Percentiles rank a stretch among this genome's conserved stretches.
phyloP scores from a whole-genome alignment of 1,140 invertebrate species.

The Archegozetes longisetosus region DNA sequence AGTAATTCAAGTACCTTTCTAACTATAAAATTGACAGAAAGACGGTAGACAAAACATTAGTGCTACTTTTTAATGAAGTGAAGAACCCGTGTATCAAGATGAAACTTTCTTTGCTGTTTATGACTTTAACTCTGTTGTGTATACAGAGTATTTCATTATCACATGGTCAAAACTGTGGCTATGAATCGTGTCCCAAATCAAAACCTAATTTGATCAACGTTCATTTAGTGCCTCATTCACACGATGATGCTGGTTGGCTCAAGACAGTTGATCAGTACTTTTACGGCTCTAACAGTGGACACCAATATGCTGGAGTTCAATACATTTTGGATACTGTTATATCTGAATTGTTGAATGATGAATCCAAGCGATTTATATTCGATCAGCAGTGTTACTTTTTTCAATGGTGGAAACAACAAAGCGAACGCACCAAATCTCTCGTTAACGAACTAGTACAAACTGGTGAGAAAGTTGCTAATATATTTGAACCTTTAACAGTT shows the following conservation, averaged over 20 bases:
- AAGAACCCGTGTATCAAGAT: too few species aligned
- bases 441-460: slow-evolving; percentile 28
- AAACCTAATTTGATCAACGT: slow-evolving; percentile 51
- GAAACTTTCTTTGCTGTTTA: too few species aligned
- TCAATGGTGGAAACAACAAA: slow-evolving; percentile 73
- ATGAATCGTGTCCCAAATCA: slow-evolving; percentile 40
- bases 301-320: slow-evolving; percentile 46
- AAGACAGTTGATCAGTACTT: slow-evolving; percentile 35
- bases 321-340: slow-evolving; percentile 83
- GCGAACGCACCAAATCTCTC: slow-evolving; percentile 35
- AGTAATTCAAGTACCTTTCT: too few species aligned
- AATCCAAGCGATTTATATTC: slow-evolving; percentile 42
- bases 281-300: slow-evolving; percentile 8
- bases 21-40: too few species aligned
- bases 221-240: slow-evolving; percentile 47
- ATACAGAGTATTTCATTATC: too few species aligned
- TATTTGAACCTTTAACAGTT: too few species aligned
- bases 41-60: too few species aligned
- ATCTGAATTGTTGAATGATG: slow-evolving; percentile 52
- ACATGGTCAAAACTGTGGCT: too few species aligned
- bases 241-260: too few species aligned
- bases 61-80: too few species aligned
- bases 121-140: too few species aligned
- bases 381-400: slow-evolving; percentile 72
- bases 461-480: slow-evolving; percentile 42